A percentile compares a stretch with the other conserved stretches of the same genome.
These are phyloP conservation scores for Brachyalestes nurse DNA, from an alignment of 2,797 vertebrate species.

Conservation along the genomic window DNA sequence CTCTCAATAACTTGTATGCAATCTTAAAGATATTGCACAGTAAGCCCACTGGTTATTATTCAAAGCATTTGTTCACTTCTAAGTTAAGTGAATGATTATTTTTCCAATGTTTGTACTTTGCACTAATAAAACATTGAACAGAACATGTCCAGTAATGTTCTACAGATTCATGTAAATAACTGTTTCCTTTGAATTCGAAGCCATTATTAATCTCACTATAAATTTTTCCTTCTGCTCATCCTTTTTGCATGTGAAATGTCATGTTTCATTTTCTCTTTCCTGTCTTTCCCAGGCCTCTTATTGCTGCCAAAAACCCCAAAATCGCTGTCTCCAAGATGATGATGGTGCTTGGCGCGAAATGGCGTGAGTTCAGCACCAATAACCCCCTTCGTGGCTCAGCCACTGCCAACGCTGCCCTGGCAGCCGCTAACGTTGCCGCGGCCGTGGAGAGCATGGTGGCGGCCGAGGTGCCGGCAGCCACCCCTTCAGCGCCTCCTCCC, in stretches of 20 bases:
- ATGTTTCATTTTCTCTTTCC: not conserved
- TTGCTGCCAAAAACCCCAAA: conserved; percentile 97
- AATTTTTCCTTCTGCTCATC: not conserved
- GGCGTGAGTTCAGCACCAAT: conserved; percentile 98
- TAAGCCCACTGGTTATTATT: too few relatives aligned
- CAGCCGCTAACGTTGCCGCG: conserved; percentile 87
- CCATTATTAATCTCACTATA: not conserved
- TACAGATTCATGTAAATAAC: too few relatives aligned
- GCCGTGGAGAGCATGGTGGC: conserved; percentile 93
- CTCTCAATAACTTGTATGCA: too few relatives aligned
- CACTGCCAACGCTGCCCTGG: conserved; percentile 87
- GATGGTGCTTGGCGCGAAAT: conserved; percentile 98
- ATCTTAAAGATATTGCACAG: too few relatives aligned
- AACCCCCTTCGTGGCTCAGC: conserved; percentile 95
- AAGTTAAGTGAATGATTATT: too few relatives aligned
- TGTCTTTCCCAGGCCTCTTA: conserved; percentile 85
- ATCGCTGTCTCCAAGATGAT: conserved; percentile 99
- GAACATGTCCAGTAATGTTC: too few relatives aligned
- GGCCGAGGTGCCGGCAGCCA: not conserved
- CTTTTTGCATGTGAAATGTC: not conserved
- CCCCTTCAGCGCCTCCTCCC: conserved; percentile 18
- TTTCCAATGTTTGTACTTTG: too few relatives aligned
- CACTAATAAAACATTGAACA: too few relatives aligned
- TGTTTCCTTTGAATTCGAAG: not conserved
- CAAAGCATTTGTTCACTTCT: too few relatives aligned